phyloP scores from a whole-genome alignment of 2,888 invertebrate genomes.

The Heliconius ismenius region DNA sequence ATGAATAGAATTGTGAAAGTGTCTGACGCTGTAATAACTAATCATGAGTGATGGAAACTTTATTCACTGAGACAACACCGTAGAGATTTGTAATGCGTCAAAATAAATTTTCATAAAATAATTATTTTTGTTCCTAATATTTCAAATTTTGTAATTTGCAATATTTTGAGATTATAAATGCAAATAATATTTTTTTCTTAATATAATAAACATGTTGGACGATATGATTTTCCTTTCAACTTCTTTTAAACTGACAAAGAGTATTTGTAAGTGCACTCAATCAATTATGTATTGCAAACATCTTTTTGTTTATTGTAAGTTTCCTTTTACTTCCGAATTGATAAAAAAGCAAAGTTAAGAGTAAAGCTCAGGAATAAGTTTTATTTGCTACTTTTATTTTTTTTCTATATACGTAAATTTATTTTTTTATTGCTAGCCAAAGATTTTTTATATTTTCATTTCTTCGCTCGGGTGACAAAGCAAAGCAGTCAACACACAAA shows the following conservation, averaged over 20 bases:
- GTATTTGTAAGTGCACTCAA: neutral
- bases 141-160: neutral
- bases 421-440: too few species aligned
- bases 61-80: slow-evolving; percentile 50
- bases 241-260: neutral
- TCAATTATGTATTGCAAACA: too few species aligned
- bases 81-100: slow-evolving; percentile 29
- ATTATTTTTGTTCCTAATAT: neutral
- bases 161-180: neutral
- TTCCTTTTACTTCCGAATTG: neutral
- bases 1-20: slow-evolving; percentile 47
- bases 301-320: neutral
- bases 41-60: slow-evolving; percentile 51
- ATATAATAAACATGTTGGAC: neutral
- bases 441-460: too few species aligned
- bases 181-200: neutral
- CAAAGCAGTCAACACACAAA: too few species aligned
- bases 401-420: too few species aligned
- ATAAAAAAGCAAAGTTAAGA: neutral
- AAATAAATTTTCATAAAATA: slow-evolving; percentile 2
- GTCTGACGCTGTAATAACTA: slow-evolving; percentile 47
- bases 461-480: too few species aligned
- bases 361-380: too few species aligned
- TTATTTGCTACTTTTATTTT: too few species aligned
- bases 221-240: neutral